Conservation (phyloP, 2,888 invertebrate genomes). For the Pterostichus niger region DNA sequence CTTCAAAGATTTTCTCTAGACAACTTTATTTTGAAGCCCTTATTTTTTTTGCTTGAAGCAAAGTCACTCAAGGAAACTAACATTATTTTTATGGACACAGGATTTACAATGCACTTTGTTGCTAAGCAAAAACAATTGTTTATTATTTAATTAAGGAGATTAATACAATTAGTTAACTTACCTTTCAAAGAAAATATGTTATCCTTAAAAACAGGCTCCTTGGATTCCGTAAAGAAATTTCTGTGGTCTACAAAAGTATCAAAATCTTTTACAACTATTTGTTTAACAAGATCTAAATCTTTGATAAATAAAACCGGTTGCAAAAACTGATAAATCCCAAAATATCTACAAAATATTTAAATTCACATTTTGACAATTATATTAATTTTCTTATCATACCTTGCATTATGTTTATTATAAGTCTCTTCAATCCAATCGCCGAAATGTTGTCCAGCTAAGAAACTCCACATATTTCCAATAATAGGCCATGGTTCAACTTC, state of each 20-base stretch:
- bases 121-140: too few species aligned
- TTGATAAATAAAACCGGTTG: slow-evolving; percentile 76
- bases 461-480: slow-evolving; percentile 46
- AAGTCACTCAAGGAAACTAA: too few species aligned
- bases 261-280: slow-evolving; percentile 79
- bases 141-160: background rate
- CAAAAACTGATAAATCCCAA: slow-evolving; percentile 65
- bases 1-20: too few species aligned
- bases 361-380: background rate
- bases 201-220: slow-evolving; percentile 77
- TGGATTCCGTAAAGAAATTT: slow-evolving; percentile 69
- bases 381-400: slow-evolving; percentile 23
- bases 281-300: slow-evolving; percentile 79
- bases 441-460: background rate
- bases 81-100: too few species aligned
- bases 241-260: slow-evolving; percentile 78
- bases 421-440: slow-evolving; percentile 12
- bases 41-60: too few species aligned
- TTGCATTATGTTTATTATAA: slow-evolving; percentile 50
- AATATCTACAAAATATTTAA: slow-evolving; percentile 50
- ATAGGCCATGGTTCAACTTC: background rate
- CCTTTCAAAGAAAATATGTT: slow-evolving; percentile 66
- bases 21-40: too few species aligned
- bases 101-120: too few species aligned
- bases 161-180: too few species aligned